Base-by-base conservation (phyloP, 2,888 invertebrate genomes). In the Taphrorychus bicolor region DNA sequence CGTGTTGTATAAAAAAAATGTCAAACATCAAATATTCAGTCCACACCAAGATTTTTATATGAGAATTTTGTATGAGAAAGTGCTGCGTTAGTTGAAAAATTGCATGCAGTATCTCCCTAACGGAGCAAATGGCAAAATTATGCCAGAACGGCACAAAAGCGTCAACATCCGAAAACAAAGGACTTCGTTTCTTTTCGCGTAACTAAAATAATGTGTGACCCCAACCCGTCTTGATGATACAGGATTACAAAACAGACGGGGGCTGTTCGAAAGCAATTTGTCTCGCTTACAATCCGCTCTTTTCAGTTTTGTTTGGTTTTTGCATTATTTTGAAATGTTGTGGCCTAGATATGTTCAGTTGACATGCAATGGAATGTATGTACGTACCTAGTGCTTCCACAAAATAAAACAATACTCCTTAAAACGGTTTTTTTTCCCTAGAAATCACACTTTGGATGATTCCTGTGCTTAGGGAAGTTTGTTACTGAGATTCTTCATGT, bases 121-220 rank as follows among this genome's bases (percentile, higher is more conserved):
- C 54, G 17, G 24, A 19, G 3, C 45, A 64, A 64, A 57, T 21
- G 59, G 45, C 58, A 24, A 58, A 64, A 64, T 64, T 64, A 57
- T 64, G 45, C 45, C 45, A 45, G 45, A 45, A 45, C 14, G 58
- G 59, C 58, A 58, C 64, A 58, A 64, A 56, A 42, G 42, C 51
- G 63, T 57, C 54, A 56, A 63, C 57, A 63, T 63, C 32, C 40
- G 59, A 17, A 58, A 58, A 58, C 58, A 64, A 64, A 64, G 58
- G 23, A 51, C 58, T 58, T 52, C 58, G 64, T 59, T 53, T 63
- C 57, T 62, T 54, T 45, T 62, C 21, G 18, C 22, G 45, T 45
- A 17, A 14, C 42, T 17, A 51, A 61, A 63, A 49, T 63, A 57
- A 57, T 51, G 63, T 56, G 57, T 57, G 56, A 63, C 63, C 57